Evolutionary conservation across 2,888 invertebrate genomes (phyloP).

Genomic region (Amphimallon solstitiale): DNA sequence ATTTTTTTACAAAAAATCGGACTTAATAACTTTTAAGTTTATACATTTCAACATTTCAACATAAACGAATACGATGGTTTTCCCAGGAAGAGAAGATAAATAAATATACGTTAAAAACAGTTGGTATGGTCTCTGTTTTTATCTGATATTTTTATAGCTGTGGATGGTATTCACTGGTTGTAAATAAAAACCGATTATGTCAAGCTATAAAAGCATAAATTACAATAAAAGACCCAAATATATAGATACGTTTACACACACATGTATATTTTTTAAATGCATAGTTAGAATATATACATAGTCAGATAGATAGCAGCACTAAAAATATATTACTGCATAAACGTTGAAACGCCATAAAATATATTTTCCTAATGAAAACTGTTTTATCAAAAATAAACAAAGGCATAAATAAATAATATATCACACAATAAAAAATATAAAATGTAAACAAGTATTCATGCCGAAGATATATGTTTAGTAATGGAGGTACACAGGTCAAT

Average conservation of each 20-base stretch:
- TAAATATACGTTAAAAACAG: conserved; percentile 26
- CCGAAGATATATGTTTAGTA: too few relatives aligned
- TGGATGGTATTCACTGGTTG: conserved; percentile 22
- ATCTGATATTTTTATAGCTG: conserved; percentile 34
- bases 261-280: too few relatives aligned
- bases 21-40: too few relatives aligned
- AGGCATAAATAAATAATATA: conserved; percentile 36
- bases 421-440: background rate
- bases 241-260: background rate
- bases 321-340: conserved; percentile 24
- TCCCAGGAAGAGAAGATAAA: conserved; percentile 8
- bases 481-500: too few relatives aligned
- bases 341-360: conserved; percentile 31
- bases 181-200: conserved; percentile 36
- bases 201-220: conserved; percentile 35
- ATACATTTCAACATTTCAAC: too few relatives aligned
- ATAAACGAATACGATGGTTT: too few relatives aligned
- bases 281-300: background rate
- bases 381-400: conserved; percentile 41
- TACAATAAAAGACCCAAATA: conserved; percentile 29
- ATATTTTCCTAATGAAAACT: conserved; percentile 32
- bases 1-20: too few relatives aligned
- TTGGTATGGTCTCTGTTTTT: conserved; percentile 6
- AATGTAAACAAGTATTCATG: too few relatives aligned
- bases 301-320: conserved; percentile 1